Evolutionary conservation across 1,140 invertebrate genomes (phyloP), one percentile per base, ranked within the genome.

Genomic region (Halictus rubicundus): DNA sequence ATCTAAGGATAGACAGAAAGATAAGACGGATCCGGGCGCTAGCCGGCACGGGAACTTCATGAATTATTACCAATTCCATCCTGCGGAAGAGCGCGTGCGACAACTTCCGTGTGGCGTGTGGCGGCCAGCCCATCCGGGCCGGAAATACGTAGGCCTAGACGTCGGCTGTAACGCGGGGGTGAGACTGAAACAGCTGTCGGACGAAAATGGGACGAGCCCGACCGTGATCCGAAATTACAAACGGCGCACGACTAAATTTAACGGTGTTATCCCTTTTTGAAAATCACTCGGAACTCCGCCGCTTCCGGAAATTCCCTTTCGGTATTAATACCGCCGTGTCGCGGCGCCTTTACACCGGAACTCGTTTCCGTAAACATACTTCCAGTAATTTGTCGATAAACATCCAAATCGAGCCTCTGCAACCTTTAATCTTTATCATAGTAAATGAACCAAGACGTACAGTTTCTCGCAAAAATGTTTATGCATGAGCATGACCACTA

Each of bases 21-120:
- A 79, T 77, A 82, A 86, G 78, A 73, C 78, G 57, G 94, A 97
- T 91, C 96, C 97, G 52, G 96, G 97, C 7, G 96, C 96, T 59
- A 95, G 95, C 9, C 94, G 94, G 88, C 95, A 94, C 93, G 97
- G 97, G 80, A 97, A 97, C 91, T 97, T 97, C 87, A 97, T 96
- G 78, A 97, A 97, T 93, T 97, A 97, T 89, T 97, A 97, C 90
- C 92, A 95, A 87, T 97, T 97, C 90, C 96, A 97, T 92, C 94
- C 95, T 64, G 93, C 95, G 37, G 91, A 94, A 72, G 94, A 96
- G 80, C 94, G 97, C 85, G 93, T 96, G 37, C 92, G 93, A 66
- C 92, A 95, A 81, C 92, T 97, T 84, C 94, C 96, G 60, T 85
- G 86, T 72, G 86, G 93, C 83, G 92, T 96, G 88, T 96, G 96